These are phyloP conservation scores for Thaleichthys pacificus DNA, from an alignment of 2,797 vertebrate genomes.

Conservation along the genomic window DNA sequence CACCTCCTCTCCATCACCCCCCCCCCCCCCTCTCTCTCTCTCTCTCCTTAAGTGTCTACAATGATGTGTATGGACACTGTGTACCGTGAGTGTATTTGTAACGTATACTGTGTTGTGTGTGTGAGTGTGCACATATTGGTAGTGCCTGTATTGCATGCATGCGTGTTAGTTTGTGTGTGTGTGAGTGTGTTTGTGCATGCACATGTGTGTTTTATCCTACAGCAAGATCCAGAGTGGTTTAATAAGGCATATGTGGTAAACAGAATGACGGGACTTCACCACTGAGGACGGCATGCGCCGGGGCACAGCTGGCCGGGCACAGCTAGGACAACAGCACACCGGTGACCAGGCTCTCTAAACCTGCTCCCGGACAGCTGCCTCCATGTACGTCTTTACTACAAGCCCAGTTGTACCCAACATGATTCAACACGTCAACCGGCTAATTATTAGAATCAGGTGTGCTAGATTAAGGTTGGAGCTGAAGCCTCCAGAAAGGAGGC, in stretches of 20 bases:
- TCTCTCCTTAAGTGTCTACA: neutral
- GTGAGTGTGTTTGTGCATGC: conserved; percentile 36
- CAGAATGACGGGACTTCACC: conserved; percentile 26
- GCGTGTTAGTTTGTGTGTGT: conserved; percentile 28
- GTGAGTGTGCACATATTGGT: conserved; percentile 20
- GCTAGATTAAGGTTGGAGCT: no score
- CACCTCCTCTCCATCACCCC: neutral
- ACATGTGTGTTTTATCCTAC: conserved; percentile 46
- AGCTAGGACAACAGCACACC: no score
- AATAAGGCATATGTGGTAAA: conserved; percentile 75
- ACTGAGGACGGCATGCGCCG: no score
- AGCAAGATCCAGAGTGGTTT: conserved; percentile 60
- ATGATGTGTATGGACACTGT: neutral
- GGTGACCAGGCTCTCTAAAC: no score
- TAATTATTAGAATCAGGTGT: no score
- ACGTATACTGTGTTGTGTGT: conserved; percentile 38
- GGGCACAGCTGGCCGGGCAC: no score
- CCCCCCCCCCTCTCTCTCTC: no score
- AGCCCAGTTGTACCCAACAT: no score
- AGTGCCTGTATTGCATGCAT: neutral
- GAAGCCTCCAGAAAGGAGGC: no score
- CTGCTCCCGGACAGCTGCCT: no score
- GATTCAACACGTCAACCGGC: no score
- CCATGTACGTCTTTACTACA: no score
- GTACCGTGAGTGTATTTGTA: neutral